Conservation (phyloP, 2,888 invertebrate species). For the Drosophila anomalata region DNA sequence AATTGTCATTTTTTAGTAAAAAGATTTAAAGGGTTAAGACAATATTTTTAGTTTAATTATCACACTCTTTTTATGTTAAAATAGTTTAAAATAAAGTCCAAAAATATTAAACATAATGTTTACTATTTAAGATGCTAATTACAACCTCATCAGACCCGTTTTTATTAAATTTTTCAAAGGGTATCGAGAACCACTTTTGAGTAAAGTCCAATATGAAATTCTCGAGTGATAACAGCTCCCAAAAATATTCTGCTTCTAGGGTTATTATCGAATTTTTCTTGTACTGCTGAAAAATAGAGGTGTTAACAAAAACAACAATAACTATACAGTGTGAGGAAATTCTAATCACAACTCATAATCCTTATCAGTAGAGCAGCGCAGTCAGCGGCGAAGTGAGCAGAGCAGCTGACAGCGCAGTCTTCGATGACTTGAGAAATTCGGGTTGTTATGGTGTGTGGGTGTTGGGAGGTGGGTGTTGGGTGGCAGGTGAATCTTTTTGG, state of each 20-base stretch:
- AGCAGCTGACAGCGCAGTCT: not conserved
- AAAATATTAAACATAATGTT: not conserved
- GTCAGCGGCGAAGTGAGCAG: not conserved
- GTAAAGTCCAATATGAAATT: conserved; percentile 65
- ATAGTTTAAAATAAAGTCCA: not conserved
- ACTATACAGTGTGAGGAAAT: not conserved
- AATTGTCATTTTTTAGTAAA: no score
- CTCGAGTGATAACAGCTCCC: conserved; percentile 58
- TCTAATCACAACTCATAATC: conserved; percentile 44
- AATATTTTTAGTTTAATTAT: no score
- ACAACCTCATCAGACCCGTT: not conserved
- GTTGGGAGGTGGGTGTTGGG: not conserved
- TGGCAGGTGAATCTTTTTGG: conserved; percentile 7
- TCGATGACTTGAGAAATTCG: conserved; percentile 2
- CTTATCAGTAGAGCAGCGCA: conserved; percentile 33
- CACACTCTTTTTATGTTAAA: no score
- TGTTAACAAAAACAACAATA: not conserved
- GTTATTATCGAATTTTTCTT: conserved; percentile 47
- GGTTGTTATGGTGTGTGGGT: not conserved
- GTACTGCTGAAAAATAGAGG: conserved; percentile 21
- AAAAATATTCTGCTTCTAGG: conserved; percentile 43
- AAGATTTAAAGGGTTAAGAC: no score
- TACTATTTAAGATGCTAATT: not conserved
- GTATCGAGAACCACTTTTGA: conserved; percentile 36
- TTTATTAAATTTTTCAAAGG: conserved; percentile 8